Evolutionary conservation across 2,113 vertebrate genomes (phyloP).

Genomic region (Australoheros scitulus): DNA sequence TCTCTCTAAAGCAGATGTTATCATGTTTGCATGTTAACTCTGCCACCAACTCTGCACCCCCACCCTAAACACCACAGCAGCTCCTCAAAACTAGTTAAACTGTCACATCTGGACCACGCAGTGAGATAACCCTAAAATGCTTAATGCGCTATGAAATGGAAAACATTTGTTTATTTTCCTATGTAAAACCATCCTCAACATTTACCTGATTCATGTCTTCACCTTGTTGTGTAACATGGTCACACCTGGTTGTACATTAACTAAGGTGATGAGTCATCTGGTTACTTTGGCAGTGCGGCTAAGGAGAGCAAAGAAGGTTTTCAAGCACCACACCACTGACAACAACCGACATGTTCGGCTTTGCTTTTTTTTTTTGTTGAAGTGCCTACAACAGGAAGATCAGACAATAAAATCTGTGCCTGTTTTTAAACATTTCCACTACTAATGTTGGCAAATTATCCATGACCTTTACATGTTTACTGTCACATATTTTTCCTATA

Average conservation of each 20-base stretch:
- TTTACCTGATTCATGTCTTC: neutral
- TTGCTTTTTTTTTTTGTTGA: neutral
- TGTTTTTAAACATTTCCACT: neutral
- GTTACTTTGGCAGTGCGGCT: constrained; percentile 29
- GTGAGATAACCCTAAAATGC: neutral
- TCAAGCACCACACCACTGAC: neutral
- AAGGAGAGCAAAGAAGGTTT: constrained; percentile 20
- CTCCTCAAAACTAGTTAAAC: neutral
- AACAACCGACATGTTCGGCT: neutral
- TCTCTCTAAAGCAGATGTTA: neutral
- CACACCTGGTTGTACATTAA: constrained; percentile 56
- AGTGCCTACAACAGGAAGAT: neutral
- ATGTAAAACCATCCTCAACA: neutral
- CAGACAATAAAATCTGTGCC: neutral
- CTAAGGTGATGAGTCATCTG: neutral
- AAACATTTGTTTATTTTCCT: neutral
- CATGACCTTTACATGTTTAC: neutral
- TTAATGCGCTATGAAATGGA: neutral
- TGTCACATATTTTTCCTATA: neutral
- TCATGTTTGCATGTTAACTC: neutral
- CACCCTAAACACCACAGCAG: neutral
- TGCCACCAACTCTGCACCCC: neutral
- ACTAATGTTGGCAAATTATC: neutral
- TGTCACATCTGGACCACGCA: neutral
- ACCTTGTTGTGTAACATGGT: neutral